Evolutionary conservation across 64 coral and sea anemone species (phyloP), one percentile per base, ranked within the genome.

Genomic region (Pocillopora verrucosa): DNA sequence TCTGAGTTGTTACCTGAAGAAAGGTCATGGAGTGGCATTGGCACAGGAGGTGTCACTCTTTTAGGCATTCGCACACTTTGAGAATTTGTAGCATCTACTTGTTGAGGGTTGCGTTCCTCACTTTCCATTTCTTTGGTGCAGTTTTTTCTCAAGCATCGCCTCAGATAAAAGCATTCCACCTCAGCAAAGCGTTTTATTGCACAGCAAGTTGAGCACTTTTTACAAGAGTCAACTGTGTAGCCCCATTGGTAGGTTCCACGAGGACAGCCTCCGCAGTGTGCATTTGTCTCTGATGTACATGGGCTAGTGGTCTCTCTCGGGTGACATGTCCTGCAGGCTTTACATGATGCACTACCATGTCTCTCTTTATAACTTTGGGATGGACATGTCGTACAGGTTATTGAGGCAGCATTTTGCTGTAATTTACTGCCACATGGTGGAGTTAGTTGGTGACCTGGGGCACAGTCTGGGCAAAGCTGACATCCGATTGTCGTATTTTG

Each of bases 101-200:
- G 26, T 11, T 0, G 26, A 36, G 16, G 15, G 10, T 4, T 0
- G 16, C 13, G 62, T 34, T 34, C 4, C 26, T 9, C 36, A 36
- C 16, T 65, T 36, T 62, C 14, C 30, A 36, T 34, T 16, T 82
- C 11, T 64, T 65, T 59, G 59, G 60, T 16, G 11, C 80, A 83
- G 11, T 67, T 63, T 41, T 1, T 83, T 20, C 60, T 83, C 12
- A 11, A 22, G 20, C 80, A 83, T 36, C 65, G 80, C 30, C 41
- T 83, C 16, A 83, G 41, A 15, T 83, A 83, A 67, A 67, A 22
- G 61, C 80, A 83, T 9, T 83, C 61, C n/a, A 67, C 65, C 60
- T 83, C 61, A 22, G 80, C 80, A 67, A 37, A 83, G 16, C 61
- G 26, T 20, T 12, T 83, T 16, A 62, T 12, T 34, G 22, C 59